phyloP scores from a whole-genome alignment of 2,113 vertebrate genomes.

The Todiramphus saurophagus region DNA sequence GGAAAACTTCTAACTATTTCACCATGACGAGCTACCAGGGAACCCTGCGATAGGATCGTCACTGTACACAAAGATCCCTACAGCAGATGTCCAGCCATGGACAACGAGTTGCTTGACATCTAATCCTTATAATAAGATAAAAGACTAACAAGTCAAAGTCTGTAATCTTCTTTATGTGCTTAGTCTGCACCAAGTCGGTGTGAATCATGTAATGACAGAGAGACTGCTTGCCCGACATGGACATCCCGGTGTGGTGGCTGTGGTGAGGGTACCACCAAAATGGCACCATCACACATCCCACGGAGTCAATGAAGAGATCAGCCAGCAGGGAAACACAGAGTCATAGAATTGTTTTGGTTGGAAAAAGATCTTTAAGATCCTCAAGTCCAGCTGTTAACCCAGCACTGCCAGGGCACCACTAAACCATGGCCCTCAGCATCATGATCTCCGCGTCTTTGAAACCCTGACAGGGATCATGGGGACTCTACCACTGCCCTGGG shows the following conservation, averaged over 20 bases:
- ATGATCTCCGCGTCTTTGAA: neutral
- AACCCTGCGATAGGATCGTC: neutral
- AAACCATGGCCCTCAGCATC: neutral
- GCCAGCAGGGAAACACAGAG: neutral
- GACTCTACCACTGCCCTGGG: neutral
- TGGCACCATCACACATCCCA: neutral
- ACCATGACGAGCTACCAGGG: neutral
- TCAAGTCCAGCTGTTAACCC: neutral
- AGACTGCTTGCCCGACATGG: fast-evolving
- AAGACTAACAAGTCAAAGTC: neutral
- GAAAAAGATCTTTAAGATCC: neutral
- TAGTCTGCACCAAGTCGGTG: neutral
- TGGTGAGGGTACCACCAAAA: neutral
- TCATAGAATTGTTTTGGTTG: neutral
- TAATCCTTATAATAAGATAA: neutral
- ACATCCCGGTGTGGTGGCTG: fast-evolving
- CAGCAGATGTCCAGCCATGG: neutral
- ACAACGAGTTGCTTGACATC: neutral
- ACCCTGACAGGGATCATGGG: neutral
- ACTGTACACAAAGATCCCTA: neutral
- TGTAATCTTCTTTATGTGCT: neutral
- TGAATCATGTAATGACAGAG: neutral
- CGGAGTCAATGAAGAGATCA: neutral
- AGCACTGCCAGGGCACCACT: neutral
- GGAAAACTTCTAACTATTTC: neutral